These are phyloP conservation scores for Catharus fuscescens DNA, from an alignment of 2,113 vertebrate species.

Conservation along the genomic window DNA sequence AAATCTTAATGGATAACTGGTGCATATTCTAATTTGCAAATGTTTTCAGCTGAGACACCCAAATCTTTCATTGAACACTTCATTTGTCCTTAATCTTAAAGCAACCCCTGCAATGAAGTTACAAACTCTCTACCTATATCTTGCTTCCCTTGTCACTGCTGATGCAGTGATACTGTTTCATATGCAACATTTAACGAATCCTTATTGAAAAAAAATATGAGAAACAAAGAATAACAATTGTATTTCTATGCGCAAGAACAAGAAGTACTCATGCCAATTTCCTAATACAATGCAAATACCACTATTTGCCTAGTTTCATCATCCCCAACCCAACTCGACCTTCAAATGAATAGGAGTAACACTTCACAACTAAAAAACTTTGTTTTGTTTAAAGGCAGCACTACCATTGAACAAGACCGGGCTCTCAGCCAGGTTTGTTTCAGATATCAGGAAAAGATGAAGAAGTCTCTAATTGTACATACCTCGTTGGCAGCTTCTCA, in stretches of 20 bases:
- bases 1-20: background rate
- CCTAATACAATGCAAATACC: background rate
- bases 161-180: background rate
- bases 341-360: background rate
- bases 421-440: background rate
- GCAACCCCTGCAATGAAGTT: background rate
- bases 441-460: background rate
- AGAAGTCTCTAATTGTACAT: conserved; percentile 50
- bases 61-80: background rate
- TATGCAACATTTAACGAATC: background rate
- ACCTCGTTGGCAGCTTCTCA: conserved; percentile 94
- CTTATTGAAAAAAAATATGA: background rate
- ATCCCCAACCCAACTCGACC: background rate
- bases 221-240: background rate
- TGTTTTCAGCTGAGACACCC: background rate
- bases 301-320: background rate
- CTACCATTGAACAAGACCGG: background rate
- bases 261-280: background rate
- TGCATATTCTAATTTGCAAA: background rate
- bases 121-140: background rate
- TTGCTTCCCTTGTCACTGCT: background rate
- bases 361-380: background rate
- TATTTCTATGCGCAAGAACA: background rate
- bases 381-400: background rate
- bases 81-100: background rate